Conservation (phyloP, 1,140 invertebrate species). For the Drosophila athabasca region DNA sequence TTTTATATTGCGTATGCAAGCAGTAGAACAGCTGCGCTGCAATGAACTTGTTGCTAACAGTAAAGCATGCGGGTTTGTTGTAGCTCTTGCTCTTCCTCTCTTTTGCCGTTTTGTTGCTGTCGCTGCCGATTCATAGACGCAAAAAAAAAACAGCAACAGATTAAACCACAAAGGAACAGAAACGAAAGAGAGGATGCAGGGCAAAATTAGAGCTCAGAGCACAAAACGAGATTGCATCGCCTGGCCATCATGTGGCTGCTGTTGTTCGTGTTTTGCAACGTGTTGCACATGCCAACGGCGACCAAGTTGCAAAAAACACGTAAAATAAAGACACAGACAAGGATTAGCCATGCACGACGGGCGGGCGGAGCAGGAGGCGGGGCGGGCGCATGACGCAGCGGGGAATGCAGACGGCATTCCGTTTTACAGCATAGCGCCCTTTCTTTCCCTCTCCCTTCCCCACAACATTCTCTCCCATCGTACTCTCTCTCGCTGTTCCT, state of each 20-base stretch:
- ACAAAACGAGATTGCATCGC: neutral
- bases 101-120: too few relatives aligned
- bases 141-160: constrained; percentile 3
- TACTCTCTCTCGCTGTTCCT: constrained; percentile 4
- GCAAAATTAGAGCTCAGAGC: constrained; percentile 13
- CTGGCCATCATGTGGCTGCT: constrained; percentile 33
- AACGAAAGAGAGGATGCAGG: neutral
- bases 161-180: neutral
- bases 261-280: constrained; percentile 50
- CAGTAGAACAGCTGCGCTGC: too few relatives aligned
- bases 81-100: too few relatives aligned
- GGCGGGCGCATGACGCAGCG: constrained; percentile 23
- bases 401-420: constrained; percentile 8
- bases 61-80: too few relatives aligned
- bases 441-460: constrained; percentile 6
- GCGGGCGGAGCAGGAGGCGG: neutral
- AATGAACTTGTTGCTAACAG: too few relatives aligned
- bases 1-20: too few relatives aligned
- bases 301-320: constrained; percentile 33
- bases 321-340: constrained; percentile 36
- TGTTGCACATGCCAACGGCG: constrained; percentile 61
- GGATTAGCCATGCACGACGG: constrained; percentile 60
- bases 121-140: neutral
- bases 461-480: too few relatives aligned
- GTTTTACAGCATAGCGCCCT: constrained; percentile 27